Conservation (phyloP, 2,888 invertebrate genomes). For the Archaeoteleia sp. region DNA sequence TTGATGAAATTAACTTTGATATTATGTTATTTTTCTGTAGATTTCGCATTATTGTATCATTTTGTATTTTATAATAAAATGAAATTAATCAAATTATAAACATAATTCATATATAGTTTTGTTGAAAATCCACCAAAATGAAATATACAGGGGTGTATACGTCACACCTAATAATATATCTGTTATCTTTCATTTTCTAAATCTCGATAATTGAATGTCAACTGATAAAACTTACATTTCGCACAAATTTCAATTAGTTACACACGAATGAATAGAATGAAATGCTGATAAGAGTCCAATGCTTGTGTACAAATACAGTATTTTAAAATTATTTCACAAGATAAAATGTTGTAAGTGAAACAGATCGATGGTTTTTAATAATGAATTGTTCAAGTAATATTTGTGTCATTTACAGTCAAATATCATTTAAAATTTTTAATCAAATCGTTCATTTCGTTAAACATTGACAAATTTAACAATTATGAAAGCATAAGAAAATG, state of each 20-base stretch:
- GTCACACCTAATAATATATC: too few species aligned
- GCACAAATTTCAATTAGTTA: slow-evolving; percentile 28
- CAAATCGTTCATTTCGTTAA: slow-evolving; percentile 35
- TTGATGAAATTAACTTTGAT: too few species aligned
- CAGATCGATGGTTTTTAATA: too few species aligned
- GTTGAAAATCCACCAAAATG: too few species aligned
- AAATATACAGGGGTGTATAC: too few species aligned
- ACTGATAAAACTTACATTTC: slow-evolving; percentile 11
- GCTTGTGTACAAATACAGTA: neutral
- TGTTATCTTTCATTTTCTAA: slow-evolving; percentile 9
- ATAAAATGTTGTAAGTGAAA: slow-evolving; percentile 4
- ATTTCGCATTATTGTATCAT: neutral
- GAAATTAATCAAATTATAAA: too few species aligned
- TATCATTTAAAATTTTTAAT: slow-evolving; percentile 4
- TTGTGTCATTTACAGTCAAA: slow-evolving; percentile 8
- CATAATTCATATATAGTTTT: too few species aligned
- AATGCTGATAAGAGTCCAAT: slow-evolving; percentile 38
- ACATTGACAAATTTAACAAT: slow-evolving; percentile 24
- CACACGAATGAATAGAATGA: slow-evolving; percentile 41
- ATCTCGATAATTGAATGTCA: slow-evolving; percentile 10
- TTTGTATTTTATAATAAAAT: too few species aligned
- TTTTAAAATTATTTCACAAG: slow-evolving; percentile 10
- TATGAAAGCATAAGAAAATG: slow-evolving; percentile 38
- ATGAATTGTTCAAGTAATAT: too few species aligned
- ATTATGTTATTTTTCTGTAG: neutral